These are phyloP conservation scores for Spheniscus mendiculus DNA, from an alignment of 2,113 vertebrate species.

Conservation along the genomic window DNA sequence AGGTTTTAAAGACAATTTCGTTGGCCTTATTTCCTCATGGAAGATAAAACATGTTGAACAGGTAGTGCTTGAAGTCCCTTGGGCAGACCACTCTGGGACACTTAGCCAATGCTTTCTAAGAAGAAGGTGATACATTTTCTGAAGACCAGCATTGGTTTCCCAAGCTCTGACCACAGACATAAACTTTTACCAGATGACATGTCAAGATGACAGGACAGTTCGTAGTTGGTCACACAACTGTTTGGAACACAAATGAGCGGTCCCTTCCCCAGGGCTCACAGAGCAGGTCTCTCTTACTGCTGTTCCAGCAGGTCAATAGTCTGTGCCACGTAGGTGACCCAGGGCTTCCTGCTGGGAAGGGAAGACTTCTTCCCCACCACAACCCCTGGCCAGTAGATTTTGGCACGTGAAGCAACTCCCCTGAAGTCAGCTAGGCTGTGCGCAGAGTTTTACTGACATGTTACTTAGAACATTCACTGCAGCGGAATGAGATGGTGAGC, in stretches of 20 bases:
- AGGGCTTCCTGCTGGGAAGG: not conserved
- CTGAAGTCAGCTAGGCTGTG: not conserved
- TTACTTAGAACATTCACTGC: not conserved
- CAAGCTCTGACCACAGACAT: not conserved
- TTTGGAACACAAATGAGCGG: not conserved
- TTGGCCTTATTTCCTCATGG: not conserved
- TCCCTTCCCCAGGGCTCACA: not conserved
- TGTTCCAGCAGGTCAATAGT: not conserved
- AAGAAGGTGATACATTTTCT: not conserved
- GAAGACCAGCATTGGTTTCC: not conserved
- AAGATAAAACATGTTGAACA: not conserved
- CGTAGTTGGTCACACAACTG: not conserved
- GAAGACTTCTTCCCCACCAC: not conserved
- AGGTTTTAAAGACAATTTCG: not conserved
- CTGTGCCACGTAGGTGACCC: not conserved
- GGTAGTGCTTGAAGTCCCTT: not conserved
- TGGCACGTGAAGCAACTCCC: not conserved
- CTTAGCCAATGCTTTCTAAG: fast-evolving
- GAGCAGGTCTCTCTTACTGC: not conserved
- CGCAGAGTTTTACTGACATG: not conserved
- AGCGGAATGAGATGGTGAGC: not conserved
- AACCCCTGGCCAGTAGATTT: not conserved
- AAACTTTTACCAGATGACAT: not conserved
- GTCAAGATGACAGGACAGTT: not conserved
- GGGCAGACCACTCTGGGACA: not conserved